A percentile compares a stretch with the other conserved stretches of the same genome.
phyloP scores from a whole-genome alignment of 2,113 vertebrate genomes.

The Vulpes ferrilata region DNA sequence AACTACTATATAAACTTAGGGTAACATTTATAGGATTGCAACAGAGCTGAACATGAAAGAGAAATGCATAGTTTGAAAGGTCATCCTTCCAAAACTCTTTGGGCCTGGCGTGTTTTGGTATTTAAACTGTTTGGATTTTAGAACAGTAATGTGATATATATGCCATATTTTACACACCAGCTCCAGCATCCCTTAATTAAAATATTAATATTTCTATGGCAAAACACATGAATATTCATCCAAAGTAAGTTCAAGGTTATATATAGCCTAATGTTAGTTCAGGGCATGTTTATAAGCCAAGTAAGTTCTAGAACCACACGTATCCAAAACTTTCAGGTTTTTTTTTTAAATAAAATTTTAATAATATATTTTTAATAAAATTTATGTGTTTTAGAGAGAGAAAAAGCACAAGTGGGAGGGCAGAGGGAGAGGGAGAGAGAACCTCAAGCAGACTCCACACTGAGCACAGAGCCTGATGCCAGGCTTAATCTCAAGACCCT shows the following conservation, averaged over 20 bases:
- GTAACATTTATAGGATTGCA: background rate
- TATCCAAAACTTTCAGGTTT: background rate
- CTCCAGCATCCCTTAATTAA: background rate
- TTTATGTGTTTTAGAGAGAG: background rate
- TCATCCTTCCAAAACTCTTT: constrained; percentile 11
- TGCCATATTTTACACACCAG: background rate
- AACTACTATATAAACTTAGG: background rate
- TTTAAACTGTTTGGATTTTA: background rate
- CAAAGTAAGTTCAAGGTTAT: background rate
- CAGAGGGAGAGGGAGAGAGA: background rate
- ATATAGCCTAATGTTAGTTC: background rate
- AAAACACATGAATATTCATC: background rate
- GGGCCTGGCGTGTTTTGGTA: background rate
- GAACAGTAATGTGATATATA: background rate
- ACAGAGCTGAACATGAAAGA: background rate
- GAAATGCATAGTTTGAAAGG: background rate
- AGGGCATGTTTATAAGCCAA: background rate
- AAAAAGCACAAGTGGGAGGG: background rate
- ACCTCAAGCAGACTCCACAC: background rate
- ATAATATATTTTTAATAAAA: background rate
- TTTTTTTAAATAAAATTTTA: background rate
- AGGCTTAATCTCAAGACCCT: background rate
- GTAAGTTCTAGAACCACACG: background rate
- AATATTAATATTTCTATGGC: background rate
- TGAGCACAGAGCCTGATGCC: background rate